Evolutionary conservation across 2,797 vertebrate species (phyloP), one percentile per base, ranked within the genome.

Genomic region (Smutsia gigantea): DNA sequence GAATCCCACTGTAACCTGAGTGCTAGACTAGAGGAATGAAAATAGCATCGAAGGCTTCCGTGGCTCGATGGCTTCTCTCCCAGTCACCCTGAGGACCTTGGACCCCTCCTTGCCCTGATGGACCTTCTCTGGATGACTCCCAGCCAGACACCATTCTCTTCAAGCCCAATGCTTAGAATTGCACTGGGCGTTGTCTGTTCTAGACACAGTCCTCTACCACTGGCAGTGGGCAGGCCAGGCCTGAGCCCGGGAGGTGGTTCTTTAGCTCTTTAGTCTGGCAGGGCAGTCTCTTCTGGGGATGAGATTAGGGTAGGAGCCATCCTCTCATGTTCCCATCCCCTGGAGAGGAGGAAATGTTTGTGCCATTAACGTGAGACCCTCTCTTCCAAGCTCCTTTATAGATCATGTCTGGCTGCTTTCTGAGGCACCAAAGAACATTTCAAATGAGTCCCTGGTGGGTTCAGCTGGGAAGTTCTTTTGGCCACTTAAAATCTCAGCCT

Each of bases 381-480:
- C 59, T 57, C 87, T 49, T 83, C 55, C 7, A 2, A 46, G 27
- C 29, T 77, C 31, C 57, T 74, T 18, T 12, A 4, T 0, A 82
- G 90, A 81, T 64, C n/a, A 46, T 0, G 19, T 51, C 92, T 61
- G 69, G 77, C 51, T 34, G 14, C 17, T 92, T 92, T 88, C 31
- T 0, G 0, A 15, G 11, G 66, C 85, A 91, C 92, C 64, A 79
- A 82, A 93, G 92, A 87, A 61, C 27, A 46, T 77, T 81, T 95
- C 89, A 84, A 31, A 59, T 0, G 23, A 68, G 27, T 78, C 92
- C 81, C 81, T 68, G 61, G 85, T 0, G 0, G 85, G 87, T 91
- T 97, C 93, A 11, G 79, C 10, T 77, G 95, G 96, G 75, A 96
- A 96, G 90, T 97, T 95, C 91, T 96, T 95, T 84, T 49, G 93